phyloP scores from a whole-genome alignment of 2,113 vertebrate species.

The Ctenomys sociabilis region DNA sequence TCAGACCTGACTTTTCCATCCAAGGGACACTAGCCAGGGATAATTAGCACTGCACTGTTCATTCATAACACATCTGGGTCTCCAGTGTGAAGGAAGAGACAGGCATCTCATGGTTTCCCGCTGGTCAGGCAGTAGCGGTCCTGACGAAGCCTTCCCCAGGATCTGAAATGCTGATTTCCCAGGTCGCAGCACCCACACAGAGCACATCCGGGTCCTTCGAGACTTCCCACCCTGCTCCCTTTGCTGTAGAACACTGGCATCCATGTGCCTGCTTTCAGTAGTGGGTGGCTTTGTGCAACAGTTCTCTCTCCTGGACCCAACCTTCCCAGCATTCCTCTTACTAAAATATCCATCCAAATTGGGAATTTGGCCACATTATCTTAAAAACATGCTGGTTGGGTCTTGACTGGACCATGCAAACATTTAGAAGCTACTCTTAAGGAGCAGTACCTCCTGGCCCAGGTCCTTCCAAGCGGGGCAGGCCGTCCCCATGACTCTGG shows the following conservation, averaged over 20 bases:
- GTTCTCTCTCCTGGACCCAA: background rate
- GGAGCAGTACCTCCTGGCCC: background rate
- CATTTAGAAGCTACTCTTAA: conserved; percentile 3
- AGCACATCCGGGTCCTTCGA: background rate
- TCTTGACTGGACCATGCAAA: background rate
- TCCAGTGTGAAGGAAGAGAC: background rate
- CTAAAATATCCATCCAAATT: background rate
- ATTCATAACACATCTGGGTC: background rate
- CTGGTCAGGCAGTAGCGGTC: background rate
- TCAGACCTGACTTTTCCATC: background rate
- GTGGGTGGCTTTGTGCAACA: background rate
- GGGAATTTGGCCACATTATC: background rate
- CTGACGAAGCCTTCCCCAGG: background rate
- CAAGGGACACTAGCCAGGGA: background rate
- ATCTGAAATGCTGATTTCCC: background rate
- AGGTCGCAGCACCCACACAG: background rate
- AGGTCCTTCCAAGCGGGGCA: background rate
- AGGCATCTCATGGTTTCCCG: background rate
- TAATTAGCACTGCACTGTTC: background rate
- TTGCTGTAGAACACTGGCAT: background rate
- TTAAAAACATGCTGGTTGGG: background rate
- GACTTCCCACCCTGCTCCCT: background rate
- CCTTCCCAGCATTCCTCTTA: background rate
- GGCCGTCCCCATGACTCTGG: background rate
- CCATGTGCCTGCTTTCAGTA: background rate